phyloP scores from a whole-genome alignment of 2,888 invertebrate species.

The Drosophila lutescens region DNA sequence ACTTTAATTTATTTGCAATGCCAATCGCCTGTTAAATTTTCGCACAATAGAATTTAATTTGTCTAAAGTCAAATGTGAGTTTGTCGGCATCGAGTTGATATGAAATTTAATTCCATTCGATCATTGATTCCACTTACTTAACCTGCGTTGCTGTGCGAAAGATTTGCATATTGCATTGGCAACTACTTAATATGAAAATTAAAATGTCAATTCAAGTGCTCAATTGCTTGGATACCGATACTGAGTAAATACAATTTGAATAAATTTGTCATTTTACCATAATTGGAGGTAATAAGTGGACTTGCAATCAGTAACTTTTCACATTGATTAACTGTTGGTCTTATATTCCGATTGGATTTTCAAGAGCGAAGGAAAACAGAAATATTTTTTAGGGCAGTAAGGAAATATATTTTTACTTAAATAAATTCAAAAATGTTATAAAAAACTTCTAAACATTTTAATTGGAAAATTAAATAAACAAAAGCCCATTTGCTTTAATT shows the following conservation, averaged over 20 bases:
- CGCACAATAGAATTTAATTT: conserved; percentile 32
- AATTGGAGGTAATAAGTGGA: not conserved
- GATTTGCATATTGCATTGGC: conserved; percentile 39
- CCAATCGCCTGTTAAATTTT: conserved; percentile 13
- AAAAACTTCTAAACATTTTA: not conserved
- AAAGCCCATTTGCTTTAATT: not conserved
- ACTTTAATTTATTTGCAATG: conserved; percentile 30
- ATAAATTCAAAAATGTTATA: not conserved
- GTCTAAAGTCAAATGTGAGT: conserved; percentile 27
- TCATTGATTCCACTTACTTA: conserved; percentile 25
- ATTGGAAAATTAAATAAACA: not conserved
- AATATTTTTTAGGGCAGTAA: not conserved
- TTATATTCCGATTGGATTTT: not conserved
- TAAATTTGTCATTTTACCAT: not conserved
- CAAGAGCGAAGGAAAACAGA: not conserved
- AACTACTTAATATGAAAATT: conserved; percentile 25
- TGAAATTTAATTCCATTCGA: conserved; percentile 39
- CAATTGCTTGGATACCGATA: conserved; percentile 1
- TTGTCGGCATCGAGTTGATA: conserved; percentile 18
- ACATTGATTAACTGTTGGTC: not conserved
- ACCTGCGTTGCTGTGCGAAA: conserved; percentile 9
- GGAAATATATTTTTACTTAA: not conserved
- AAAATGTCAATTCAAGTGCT: conserved; percentile 13
- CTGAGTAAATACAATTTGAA: conserved; percentile 9
- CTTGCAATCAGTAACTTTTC: not conserved